Percentiles rank a stretch among this genome's conserved stretches.
Conservation (phyloP, 2,888 invertebrate genomes). For the Phyllotreta cruciferae region DNA sequence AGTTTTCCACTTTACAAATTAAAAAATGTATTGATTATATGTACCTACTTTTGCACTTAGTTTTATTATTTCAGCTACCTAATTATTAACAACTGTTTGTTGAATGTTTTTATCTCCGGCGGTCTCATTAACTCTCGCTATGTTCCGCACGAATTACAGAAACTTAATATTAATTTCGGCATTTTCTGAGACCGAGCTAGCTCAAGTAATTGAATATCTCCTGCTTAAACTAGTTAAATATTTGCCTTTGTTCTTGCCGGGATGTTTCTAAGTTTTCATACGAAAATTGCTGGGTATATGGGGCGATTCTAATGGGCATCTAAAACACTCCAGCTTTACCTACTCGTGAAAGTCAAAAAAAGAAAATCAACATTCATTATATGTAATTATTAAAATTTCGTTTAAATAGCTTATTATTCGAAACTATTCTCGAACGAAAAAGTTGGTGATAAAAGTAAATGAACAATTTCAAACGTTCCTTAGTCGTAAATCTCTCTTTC, state of each 20-base stretch:
- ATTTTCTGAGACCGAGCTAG: constrained; percentile 19
- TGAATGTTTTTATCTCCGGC: constrained; percentile 4
- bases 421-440: too few species aligned
- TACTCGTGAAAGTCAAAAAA: too few species aligned
- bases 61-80: background rate
- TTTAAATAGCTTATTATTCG: too few species aligned
- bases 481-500: constrained; percentile 9
- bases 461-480: too few species aligned
- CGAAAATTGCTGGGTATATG: constrained; percentile 10
- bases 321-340: too few species aligned
- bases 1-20: too few species aligned
- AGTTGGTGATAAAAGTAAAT: too few species aligned
- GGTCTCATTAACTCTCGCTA: constrained; percentile 4
- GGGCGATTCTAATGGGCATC: too few species aligned
- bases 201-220: constrained; percentile 24
- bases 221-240: constrained; percentile 22
- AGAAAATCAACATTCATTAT: too few species aligned
- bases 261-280: constrained; percentile 8
- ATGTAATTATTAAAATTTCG: too few species aligned
- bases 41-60: too few species aligned
- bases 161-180: constrained; percentile 22
- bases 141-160: constrained; percentile 3
- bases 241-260: constrained; percentile 10
- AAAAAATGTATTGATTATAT: too few species aligned
- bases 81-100: constrained; percentile 1